Conservation (phyloP, 2,113 vertebrate genomes). For the Antennarius striatus region DNA sequence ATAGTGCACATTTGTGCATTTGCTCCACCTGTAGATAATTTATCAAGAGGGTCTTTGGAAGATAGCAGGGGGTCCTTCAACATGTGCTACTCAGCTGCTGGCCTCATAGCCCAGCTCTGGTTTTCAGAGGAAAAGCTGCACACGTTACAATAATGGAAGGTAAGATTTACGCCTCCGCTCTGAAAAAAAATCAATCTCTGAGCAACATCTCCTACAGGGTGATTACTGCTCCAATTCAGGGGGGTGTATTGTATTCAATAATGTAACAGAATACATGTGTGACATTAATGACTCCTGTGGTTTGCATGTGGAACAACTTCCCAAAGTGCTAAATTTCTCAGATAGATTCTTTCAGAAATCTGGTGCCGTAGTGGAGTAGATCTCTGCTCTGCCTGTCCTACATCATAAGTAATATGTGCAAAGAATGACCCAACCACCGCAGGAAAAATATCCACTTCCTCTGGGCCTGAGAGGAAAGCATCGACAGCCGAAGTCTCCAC, state of each 20-base stretch:
- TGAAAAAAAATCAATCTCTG: conserved; percentile 63
- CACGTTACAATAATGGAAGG: conserved; percentile 74
- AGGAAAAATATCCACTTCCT: conserved; percentile 60
- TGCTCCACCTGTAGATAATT: conserved; percentile 80
- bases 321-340: conserved; percentile 56
- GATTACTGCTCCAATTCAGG: conserved; percentile 84
- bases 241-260: conserved; percentile 81
- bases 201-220: conserved; percentile 78
- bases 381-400: conserved; percentile 32
- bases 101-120: conserved; percentile 53
- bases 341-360: conserved; percentile 44
- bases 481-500: conserved; percentile 32
- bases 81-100: conserved; percentile 87
- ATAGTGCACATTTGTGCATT: conserved; percentile 77
- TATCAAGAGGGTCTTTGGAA: conserved; percentile 80
- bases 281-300: conserved; percentile 81
- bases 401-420: conserved; percentile 23
- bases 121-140: conserved; percentile 70
- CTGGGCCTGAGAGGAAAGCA: conserved; percentile 36
- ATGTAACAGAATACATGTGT: conserved; percentile 60
- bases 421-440: conserved; percentile 27
- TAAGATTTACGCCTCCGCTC: conserved; percentile 86
- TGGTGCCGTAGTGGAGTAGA: conserved; percentile 19
- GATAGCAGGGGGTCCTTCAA: conserved; percentile 73
- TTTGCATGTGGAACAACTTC: conserved; percentile 70